Base-by-base conservation (phyloP, 2,797 vertebrate genomes). In the Chlorospingus flavigularis region DNA sequence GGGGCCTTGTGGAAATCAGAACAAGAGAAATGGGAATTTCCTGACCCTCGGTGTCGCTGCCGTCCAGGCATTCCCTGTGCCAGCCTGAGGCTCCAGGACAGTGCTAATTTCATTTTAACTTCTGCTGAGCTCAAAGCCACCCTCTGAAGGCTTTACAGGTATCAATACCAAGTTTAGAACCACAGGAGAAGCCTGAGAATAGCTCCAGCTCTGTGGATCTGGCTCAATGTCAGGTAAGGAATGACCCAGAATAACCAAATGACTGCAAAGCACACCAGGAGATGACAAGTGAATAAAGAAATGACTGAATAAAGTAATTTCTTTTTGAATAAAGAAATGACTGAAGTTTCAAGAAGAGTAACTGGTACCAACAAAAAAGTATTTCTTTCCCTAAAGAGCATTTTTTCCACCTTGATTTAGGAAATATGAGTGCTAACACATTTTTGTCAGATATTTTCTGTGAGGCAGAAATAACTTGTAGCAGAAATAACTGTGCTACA, bases 1-100 rank as follows among this genome's bases (percentile, higher is more conserved):
- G 30, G 35, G 58, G 2, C 17, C 35, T 47, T 7, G 7, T 14
- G 31, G 60, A 35, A 79, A 33, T 7, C 4, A 25, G 40, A 54
- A 13, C 0, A 0, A 37, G 5, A 39, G 42, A 54, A 53, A 40
- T 1, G 13, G 67, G 53, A 58, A 79, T 12, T 9, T 1, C 2
- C 50, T 6, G 67, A 45, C 15, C 16, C 25, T 37, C 1, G 0
- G 3, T 0, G 0, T 2, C 4, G 1, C 54, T 68, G 63, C 72
- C 4, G 2, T 1, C 63, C 58, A n/a, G 51, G 47, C n/a, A 17
- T 0, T 62, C 30, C 43, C n/a, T 19, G 16, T 2, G 10, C 7
- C 48, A 33, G 75, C n/a, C 37, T 51, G 72, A 39, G 73, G 33
- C 16, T 42, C 24, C 62, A 58, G n/a, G 23, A 43, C 42, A 78